Evolutionary conservation across 2,888 invertebrate species (phyloP).

Genomic region (Venusia cambrica): DNA sequence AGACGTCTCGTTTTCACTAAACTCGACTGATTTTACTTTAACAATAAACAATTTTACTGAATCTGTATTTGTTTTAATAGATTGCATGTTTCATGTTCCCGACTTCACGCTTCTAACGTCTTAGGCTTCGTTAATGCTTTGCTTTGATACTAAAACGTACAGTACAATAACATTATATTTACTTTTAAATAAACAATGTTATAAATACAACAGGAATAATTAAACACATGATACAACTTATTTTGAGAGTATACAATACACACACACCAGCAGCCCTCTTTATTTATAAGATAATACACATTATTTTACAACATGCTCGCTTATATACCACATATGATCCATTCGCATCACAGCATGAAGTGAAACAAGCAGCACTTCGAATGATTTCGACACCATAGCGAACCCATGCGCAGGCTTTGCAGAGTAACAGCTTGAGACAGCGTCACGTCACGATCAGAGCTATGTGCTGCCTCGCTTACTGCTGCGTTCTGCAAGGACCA

Average conservation of each 20-base stretch:
- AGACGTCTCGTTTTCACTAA: constrained; percentile 69
- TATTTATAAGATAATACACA: constrained; percentile 2
- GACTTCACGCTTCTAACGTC: constrained; percentile 57
- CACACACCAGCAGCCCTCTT: constrained; percentile 17
- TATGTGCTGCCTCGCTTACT: constrained; percentile 54
- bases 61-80: constrained; percentile 71
- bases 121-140: constrained; percentile 71
- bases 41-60: constrained; percentile 73
- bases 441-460: constrained; percentile 44
- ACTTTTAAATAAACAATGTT: constrained; percentile 38
- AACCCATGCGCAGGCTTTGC: constrained; percentile 51
- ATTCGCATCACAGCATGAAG: constrained; percentile 66
- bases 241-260: no score
- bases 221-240: constrained; percentile 14
- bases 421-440: constrained; percentile 59
- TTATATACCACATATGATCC: constrained; percentile 28
- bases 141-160: constrained; percentile 60
- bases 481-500: constrained; percentile 43
- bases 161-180: constrained; percentile 34
- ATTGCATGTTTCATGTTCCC: constrained; percentile 60
- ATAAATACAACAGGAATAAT: constrained; percentile 23
- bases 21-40: constrained; percentile 78
- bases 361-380: constrained; percentile 54
- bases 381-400: constrained; percentile 43
- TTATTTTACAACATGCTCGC: constrained; percentile 9